Conservation (phyloP, 2,113 vertebrate genomes). For the Edolisoma coerulescens region DNA sequence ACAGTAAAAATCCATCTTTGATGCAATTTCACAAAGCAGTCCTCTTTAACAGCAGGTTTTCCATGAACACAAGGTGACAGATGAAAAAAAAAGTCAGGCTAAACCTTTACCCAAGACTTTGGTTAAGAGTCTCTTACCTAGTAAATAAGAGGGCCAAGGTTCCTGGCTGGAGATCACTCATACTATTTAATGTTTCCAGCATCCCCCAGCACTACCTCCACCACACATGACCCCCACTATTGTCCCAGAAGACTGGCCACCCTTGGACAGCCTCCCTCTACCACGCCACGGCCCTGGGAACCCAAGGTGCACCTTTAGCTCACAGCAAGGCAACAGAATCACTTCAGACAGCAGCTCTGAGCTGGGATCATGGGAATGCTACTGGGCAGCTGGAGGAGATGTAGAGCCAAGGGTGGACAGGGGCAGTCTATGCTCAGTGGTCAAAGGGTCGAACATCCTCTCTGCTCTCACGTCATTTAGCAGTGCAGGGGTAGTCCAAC, state of each 20-base stretch:
- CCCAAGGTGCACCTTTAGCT: rapidly evolving
- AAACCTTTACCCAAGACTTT: neutral
- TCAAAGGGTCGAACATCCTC: rapidly evolving
- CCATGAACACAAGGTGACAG: neutral
- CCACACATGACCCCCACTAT: rapidly evolving
- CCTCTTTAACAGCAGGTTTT: neutral
- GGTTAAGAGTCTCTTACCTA: neutral
- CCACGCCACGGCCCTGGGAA: rapidly evolving
- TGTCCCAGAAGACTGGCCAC: neutral
- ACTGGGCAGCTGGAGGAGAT: neutral
- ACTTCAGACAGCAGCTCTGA: neutral
- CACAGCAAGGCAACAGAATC: neutral
- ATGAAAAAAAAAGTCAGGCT: neutral
- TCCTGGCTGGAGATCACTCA: neutral
- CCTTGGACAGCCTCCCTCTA: neutral
- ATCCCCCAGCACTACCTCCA: neutral
- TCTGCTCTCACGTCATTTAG: neutral
- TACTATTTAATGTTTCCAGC: neutral
- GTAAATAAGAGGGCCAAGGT: neutral
- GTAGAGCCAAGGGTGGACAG: neutral
- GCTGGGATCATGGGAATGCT: neutral
- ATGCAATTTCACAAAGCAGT: neutral
- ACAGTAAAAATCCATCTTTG: neutral
- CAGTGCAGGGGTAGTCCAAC: neutral
- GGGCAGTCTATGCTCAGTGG: neutral